These are phyloP conservation scores for Drosophila sulfurigaster DNA, from an alignment of 1,140 invertebrate genomes.

Conservation along the genomic window DNA sequence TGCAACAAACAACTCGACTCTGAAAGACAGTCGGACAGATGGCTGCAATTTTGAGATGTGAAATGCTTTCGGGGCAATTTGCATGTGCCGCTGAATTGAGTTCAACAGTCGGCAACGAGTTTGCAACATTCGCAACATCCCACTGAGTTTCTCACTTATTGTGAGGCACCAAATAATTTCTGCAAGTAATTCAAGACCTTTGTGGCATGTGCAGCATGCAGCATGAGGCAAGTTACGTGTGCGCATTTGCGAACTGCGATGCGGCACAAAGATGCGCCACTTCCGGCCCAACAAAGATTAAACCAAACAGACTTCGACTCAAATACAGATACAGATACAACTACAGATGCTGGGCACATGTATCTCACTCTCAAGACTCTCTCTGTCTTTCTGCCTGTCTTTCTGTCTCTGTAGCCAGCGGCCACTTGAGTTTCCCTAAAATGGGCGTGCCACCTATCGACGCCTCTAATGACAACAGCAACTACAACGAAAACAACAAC, in stretches of 20 bases:
- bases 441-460: slow-evolving; percentile 62
- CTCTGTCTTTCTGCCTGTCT: neutral
- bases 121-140: slow-evolving; percentile 23
- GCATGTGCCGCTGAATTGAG: slow-evolving; percentile 49
- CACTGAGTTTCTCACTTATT: slow-evolving; percentile 33
- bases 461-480: slow-evolving; percentile 53
- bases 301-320: slow-evolving; percentile 9
- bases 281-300: slow-evolving; percentile 50
- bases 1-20: neutral
- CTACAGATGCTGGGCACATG: slow-evolving; percentile 64
- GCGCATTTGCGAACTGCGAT: slow-evolving; percentile 13
- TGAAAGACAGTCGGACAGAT: neutral
- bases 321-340: slow-evolving; percentile 40
- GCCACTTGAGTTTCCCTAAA: slow-evolving; percentile 50
- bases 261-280: slow-evolving; percentile 46
- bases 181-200: slow-evolving; percentile 37
- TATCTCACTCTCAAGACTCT: neutral
- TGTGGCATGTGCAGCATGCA: slow-evolving; percentile 28
- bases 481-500: too few species aligned
- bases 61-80: slow-evolving; percentile 47
- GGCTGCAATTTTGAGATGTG: slow-evolving; percentile 40
- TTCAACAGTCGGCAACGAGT: slow-evolving; percentile 13
- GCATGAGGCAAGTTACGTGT: slow-evolving; percentile 24
- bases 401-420: slow-evolving; percentile 6
- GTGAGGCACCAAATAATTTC: slow-evolving; percentile 26